Conservation (phyloP, 53 echinoderm and acorn worm species). For the Hippasteria phrygiana region DNA sequence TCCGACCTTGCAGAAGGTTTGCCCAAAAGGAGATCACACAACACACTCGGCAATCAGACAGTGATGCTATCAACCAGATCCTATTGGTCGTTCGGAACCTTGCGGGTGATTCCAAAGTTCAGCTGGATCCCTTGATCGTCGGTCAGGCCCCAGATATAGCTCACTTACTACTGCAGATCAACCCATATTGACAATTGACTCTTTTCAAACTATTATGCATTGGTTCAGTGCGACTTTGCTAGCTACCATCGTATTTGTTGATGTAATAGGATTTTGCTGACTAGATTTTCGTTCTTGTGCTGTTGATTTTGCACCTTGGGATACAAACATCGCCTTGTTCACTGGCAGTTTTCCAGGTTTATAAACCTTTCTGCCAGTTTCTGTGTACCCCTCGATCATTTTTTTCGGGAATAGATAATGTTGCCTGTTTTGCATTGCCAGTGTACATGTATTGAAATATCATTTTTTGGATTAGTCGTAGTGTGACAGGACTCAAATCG, state of each 20-base stretch:
- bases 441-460: not conserved
- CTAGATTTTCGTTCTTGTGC: too few relatives aligned
- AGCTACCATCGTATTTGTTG: too few relatives aligned
- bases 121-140: not conserved
- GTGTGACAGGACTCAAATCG: not conserved
- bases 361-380: too few relatives aligned
- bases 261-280: too few relatives aligned
- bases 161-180: not conserved
- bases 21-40: not conserved
- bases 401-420: too few relatives aligned
- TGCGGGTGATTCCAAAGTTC: conserved; percentile 9
- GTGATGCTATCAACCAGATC: not conserved
- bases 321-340: too few relatives aligned
- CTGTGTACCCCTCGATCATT: too few relatives aligned
- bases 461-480: not conserved
- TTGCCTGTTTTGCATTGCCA: too few relatives aligned
- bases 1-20: not conserved
- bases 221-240: too few relatives aligned
- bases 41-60: not conserved
- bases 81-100: not conserved
- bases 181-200: not conserved
- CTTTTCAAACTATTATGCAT: too few relatives aligned
- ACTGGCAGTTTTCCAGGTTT: too few relatives aligned
- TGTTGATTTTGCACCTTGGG: too few relatives aligned
- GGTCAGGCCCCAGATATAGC: not conserved